A percentile compares a stretch with the other conserved stretches of the same genome.
phyloP scores from a whole-genome alignment of 1,140 invertebrate species.

The Ephestia elutella region DNA sequence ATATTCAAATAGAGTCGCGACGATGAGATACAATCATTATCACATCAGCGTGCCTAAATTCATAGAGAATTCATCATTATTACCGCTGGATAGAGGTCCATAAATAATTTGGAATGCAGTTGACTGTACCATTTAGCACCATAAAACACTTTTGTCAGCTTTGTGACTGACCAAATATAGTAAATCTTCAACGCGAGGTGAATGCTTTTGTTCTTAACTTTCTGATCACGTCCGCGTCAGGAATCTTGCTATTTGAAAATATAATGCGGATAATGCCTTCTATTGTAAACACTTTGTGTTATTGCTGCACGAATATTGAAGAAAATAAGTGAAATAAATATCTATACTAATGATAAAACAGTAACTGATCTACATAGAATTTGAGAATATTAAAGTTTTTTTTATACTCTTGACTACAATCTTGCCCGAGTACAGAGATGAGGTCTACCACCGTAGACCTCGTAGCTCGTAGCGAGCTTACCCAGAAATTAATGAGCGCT shows the following conservation, averaged over 20 bases:
- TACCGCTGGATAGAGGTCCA: too few species aligned
- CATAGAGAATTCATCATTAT: too few species aligned
- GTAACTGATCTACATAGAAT: neutral
- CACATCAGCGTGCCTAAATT: too few species aligned
- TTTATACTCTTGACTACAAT: too few species aligned
- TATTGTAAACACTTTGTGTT: neutral
- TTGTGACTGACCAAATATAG: slow-evolving; percentile 6
- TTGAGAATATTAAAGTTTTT: too few species aligned
- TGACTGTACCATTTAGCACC: neutral
- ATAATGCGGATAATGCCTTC: slow-evolving; percentile 1
- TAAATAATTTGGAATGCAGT: neutral
- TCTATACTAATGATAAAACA: neutral
- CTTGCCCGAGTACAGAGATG: too few species aligned
- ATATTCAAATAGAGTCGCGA: too few species aligned
- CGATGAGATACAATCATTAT: too few species aligned
- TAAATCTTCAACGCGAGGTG: slow-evolving; percentile 2
- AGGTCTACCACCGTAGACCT: too few species aligned
- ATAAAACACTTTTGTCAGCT: slow-evolving; percentile 3
- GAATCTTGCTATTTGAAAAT: slow-evolving; percentile 8
- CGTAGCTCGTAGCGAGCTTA: too few species aligned
- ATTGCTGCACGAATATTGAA: neutral
- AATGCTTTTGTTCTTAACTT: slow-evolving; percentile 2
- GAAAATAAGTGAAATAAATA: neutral
- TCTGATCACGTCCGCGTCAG: neutral
- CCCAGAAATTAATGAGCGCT: too few species aligned